These are phyloP conservation scores for Nothoprocta pentlandii DNA, from an alignment of 2,113 vertebrate species.

Conservation along the genomic window DNA sequence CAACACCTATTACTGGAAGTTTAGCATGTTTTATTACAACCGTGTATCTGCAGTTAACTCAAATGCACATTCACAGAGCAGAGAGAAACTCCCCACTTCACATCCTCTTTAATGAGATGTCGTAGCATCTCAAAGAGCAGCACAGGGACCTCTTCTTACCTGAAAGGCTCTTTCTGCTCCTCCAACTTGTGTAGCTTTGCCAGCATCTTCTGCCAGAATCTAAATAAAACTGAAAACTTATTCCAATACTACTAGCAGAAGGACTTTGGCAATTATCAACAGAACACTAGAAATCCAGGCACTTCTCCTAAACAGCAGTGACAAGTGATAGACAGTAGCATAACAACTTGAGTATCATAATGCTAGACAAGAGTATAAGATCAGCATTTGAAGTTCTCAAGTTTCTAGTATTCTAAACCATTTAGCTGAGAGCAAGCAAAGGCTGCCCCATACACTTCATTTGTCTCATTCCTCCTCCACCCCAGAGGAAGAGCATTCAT, in stretches of 20 bases:
- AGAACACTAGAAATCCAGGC: slow-evolving; percentile 16
- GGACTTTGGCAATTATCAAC: slow-evolving; percentile 33
- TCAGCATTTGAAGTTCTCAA: neutral
- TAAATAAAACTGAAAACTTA: slow-evolving; percentile 25
- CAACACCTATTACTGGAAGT: neutral
- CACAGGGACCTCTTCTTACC: neutral
- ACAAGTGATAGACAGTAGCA: slow-evolving; percentile 38
- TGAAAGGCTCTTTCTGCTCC: slow-evolving; percentile 31
- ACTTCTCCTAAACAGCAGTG: neutral
- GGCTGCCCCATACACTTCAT: neutral
- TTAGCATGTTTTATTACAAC: neutral
- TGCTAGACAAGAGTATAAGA: neutral
- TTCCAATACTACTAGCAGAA: slow-evolving; percentile 1
- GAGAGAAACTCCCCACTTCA: neutral
- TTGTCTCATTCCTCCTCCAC: neutral
- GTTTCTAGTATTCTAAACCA: neutral
- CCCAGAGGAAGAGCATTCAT: neutral
- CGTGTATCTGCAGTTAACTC: neutral
- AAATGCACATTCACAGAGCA: neutral
- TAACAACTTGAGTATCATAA: neutral
- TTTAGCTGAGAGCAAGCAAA: neutral
- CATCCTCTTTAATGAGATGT: neutral
- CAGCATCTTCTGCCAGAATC: slow-evolving; percentile 47
- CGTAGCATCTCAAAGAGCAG: neutral
- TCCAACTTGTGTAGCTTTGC: neutral